These are phyloP conservation scores for Lagria hirta DNA, from an alignment of 2,888 invertebrate genomes.

Conservation along the genomic window DNA sequence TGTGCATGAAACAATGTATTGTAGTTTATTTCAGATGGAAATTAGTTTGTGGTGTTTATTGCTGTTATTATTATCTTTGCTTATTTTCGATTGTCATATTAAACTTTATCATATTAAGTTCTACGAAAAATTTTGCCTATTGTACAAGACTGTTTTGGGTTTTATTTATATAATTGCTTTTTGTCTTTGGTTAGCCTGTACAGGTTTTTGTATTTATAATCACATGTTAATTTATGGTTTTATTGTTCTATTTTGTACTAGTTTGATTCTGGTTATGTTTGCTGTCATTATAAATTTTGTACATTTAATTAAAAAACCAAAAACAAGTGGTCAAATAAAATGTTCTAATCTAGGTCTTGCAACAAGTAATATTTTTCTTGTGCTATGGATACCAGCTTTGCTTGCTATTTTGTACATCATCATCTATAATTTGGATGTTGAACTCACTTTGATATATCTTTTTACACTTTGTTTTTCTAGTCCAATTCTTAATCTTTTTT, in stretches of 20 bases:
- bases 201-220: conserved; percentile 1
- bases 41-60: not conserved
- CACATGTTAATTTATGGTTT: no score
- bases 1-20: conserved; percentile 1
- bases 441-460: not conserved
- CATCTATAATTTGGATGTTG: no score
- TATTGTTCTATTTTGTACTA: conserved; percentile 1
- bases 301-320: conserved; percentile 5
- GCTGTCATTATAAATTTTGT: conserved; percentile 18
- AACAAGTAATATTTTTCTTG: conserved; percentile 10
- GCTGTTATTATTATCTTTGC: conserved; percentile 7
- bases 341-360: conserved; percentile 4
- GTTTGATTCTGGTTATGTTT: conserved; percentile 2
- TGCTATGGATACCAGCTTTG: conserved; percentile 12
- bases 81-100: conserved; percentile 13
- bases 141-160: conserved; percentile 10
- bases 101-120: conserved; percentile 6
- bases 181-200: no score
- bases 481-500: conserved; percentile 13
- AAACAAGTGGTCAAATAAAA: not conserved
- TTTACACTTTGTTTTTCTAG: conserved; percentile 9
- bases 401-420: conserved; percentile 3
- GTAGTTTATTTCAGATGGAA: conserved; percentile 8
- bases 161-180: conserved; percentile 8
- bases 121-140: conserved; percentile 9